Evolutionary conservation across 2,888 invertebrate genomes (phyloP).

Genomic region (Diarsia mendica): DNA sequence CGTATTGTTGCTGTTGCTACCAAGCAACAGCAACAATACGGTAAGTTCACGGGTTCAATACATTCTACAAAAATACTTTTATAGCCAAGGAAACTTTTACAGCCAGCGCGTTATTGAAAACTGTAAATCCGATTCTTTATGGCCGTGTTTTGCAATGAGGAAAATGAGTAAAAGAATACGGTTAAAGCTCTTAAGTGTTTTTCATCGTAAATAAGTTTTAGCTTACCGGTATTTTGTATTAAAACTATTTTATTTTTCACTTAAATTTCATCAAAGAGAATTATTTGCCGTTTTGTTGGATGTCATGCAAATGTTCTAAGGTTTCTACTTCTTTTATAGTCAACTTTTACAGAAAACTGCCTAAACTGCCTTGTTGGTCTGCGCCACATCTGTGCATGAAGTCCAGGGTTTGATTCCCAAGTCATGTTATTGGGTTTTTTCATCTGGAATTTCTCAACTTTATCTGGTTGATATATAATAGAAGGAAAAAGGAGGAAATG

Average conservation of each 20-base stretch:
- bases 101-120: constrained; percentile 33
- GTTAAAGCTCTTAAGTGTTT: neutral
- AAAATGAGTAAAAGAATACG: constrained; percentile 8
- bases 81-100: constrained; percentile 14
- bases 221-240: neutral
- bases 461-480: no score
- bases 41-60: constrained; percentile 27
- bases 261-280: neutral
- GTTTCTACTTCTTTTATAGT: neutral
- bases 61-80: constrained; percentile 39
- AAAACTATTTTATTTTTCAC: neutral
- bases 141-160: constrained; percentile 13
- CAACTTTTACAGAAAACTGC: neutral
- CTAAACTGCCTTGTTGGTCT: no score
- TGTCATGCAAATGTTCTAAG: neutral
- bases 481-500: no score
- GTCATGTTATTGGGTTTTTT: no score
- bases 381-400: no score
- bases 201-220: neutral
- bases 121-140: constrained; percentile 38
- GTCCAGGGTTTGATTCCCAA: no score
- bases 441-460: no score
- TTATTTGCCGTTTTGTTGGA: neutral
- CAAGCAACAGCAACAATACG: constrained; percentile 19
- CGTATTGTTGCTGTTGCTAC: no score